These are phyloP conservation scores for Ichneumoninae sp. DNA, from an alignment of 2,888 invertebrate species.

Conservation along the genomic window DNA sequence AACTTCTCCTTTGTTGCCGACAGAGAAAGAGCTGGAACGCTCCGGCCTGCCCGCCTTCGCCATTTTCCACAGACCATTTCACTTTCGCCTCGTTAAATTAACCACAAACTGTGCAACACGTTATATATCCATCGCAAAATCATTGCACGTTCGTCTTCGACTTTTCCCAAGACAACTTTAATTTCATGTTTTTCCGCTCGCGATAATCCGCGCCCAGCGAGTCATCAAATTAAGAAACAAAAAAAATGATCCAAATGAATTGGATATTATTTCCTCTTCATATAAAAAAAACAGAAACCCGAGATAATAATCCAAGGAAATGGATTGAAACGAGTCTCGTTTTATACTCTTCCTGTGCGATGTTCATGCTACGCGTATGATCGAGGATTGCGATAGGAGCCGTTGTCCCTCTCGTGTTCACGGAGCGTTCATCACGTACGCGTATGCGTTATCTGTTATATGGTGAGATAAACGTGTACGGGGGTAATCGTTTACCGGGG, in stretches of 20 bases:
- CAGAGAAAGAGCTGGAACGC: conserved; percentile 5
- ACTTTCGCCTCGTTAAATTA: conserved; percentile 58
- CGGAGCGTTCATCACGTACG: conserved; percentile 4
- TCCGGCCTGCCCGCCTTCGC: conserved; percentile 45
- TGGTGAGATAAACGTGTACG: conserved; percentile 32
- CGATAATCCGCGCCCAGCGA: conserved; percentile 21
- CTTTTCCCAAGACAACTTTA: conserved; percentile 38
- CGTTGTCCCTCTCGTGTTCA: conserved; percentile 24
- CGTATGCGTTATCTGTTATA: conserved; percentile 11
- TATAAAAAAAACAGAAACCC: not conserved
- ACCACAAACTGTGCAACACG: conserved; percentile 21
- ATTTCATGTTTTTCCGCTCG: conserved; percentile 42
- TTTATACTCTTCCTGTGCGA: conserved; percentile 17
- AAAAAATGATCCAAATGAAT: conserved; percentile 6
- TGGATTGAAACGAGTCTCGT: conserved; percentile 12
- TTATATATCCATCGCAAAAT: not conserved
- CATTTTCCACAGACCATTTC: conserved; percentile 60
- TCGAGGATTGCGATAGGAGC: conserved; percentile 10
- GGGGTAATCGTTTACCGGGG: conserved; percentile 74
- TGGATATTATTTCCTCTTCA: conserved; percentile 26
- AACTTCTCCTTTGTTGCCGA: conserved; percentile 47
- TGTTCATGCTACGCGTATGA: not conserved
- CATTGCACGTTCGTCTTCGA: conserved; percentile 6
- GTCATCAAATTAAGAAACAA: not conserved
- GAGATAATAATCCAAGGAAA: conserved; percentile 1